Evolutionary conservation across 1,140 invertebrate species (phyloP), one percentile per base, ranked within the genome.

Genomic region (Belonocnema kinseyi): DNA sequence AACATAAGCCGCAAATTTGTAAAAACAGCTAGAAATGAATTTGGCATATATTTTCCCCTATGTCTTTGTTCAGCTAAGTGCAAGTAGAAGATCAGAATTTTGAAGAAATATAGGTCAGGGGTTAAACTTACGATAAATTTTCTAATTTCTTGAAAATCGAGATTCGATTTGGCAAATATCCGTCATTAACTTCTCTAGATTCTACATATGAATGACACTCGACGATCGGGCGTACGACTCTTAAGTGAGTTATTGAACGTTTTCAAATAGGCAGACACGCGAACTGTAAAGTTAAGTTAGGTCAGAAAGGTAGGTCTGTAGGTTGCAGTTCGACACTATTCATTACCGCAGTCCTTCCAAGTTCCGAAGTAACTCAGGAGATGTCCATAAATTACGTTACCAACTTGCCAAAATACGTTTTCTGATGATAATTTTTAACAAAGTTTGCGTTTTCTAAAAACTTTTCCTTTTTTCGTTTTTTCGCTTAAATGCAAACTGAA

Each of bases 171-270:
- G 46, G 14, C 40, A 40, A 5, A 40, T 40, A 13, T 40, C 33
- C 21, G 13, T 21, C 14, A 40, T 6, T 66, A n/a, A 40, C n/a
- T 66, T 66, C 61, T 66, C 61, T 66, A 2, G 21, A 66, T 66
- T 66, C 40, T 66, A 21, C 14, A 26, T n/a, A 13, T 46, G 16
- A 40, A 26, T n/a, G 26, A 66, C 17, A 14, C 26, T 66, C 33
- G 33, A 14, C 61, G 40, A 66, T 66, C 21, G 61, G 33, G 21
- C 14, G 33, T 66, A 66, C 46, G 61, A 66, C 26, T 66, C 26
- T 13, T 13, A 66, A 66, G 61, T 66, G 61, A 66, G 40, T 40
- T 66, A 66, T 66, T 40, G 14, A 66, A 66, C 40, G 33, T 66
- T 66, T 3, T 56, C 17, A 66, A 26, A 46, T 2, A 16, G 26